Evolutionary conservation across 2,113 vertebrate genomes (phyloP).

Genomic region (Oryzias melastigma): DNA sequence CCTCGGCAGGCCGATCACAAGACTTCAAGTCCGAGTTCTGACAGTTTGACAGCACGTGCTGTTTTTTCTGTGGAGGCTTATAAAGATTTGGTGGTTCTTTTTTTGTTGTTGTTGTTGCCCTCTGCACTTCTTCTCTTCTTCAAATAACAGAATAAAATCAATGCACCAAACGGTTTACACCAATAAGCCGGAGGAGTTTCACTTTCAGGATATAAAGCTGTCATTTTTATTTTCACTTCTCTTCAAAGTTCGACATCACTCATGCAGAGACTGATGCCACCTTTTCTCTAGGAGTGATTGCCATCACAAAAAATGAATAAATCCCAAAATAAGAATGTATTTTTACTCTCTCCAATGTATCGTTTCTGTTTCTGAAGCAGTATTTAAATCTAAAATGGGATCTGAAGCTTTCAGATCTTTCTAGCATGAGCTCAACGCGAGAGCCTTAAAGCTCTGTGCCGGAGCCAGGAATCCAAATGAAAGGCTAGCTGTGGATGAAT

Average conservation of each 20-base stretch:
- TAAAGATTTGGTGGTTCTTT: slow-evolving; percentile 16
- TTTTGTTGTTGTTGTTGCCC: slow-evolving; percentile 17
- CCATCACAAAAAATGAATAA: slow-evolving; percentile 21
- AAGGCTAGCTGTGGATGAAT: slow-evolving; percentile 7
- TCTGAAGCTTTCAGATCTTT: slow-evolving; percentile 18
- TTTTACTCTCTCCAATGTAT: slow-evolving; percentile 18
- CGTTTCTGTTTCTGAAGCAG: background rate
- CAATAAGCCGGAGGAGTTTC: slow-evolving; percentile 1
- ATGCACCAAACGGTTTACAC: slow-evolving; percentile 19
- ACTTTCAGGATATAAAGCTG: slow-evolving; percentile 10
- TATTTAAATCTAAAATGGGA: slow-evolving; percentile 8
- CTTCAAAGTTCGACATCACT: slow-evolving; percentile 38
- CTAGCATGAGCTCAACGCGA: slow-evolving; percentile 6
- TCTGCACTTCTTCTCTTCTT: slow-evolving; percentile 33
- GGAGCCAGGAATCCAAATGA: slow-evolving; percentile 14
- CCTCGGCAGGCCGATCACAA: slow-evolving; percentile 22
- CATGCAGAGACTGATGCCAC: slow-evolving; percentile 3
- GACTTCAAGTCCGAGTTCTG: slow-evolving; percentile 42
- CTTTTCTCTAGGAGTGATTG: slow-evolving; percentile 12
- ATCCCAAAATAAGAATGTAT: slow-evolving; percentile 12
- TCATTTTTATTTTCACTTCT: slow-evolving; percentile 8
- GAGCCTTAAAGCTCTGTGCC: slow-evolving; percentile 20
- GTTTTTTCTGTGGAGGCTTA: slow-evolving; percentile 34
- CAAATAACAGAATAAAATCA: slow-evolving; percentile 23
- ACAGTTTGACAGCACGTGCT: slow-evolving; percentile 58